A percentile compares a stretch with the other conserved stretches of the same genome.
These are phyloP conservation scores for Pediacus dermestoides DNA, from an alignment of 2,888 invertebrate species.

Conservation along the genomic window DNA sequence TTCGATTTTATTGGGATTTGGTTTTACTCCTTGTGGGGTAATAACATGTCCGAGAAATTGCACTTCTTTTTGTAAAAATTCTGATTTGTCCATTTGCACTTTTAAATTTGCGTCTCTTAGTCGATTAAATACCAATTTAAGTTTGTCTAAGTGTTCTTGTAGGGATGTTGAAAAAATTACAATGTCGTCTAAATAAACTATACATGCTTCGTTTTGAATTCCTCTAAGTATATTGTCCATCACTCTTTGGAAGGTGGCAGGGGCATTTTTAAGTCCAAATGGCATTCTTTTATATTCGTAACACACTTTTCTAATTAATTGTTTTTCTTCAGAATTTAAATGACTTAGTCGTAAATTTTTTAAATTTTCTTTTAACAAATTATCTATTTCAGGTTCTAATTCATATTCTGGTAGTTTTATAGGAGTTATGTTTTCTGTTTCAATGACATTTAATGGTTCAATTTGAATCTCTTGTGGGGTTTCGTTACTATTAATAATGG, in stretches of 20 bases:
- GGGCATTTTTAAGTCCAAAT: conserved; percentile 15
- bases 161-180: conserved; percentile 14
- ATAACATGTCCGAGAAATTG: conserved; percentile 12
- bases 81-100: conserved; percentile 18
- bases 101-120: conserved; percentile 10
- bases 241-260: conserved; percentile 17
- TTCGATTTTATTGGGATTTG: conserved; percentile 17
- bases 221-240: conserved; percentile 19
- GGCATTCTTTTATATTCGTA: conserved; percentile 5
- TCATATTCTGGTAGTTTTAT: not conserved
- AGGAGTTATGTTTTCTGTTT: not conserved
- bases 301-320: not conserved
- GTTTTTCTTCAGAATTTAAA: conserved; percentile 3
- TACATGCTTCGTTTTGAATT: conserved; percentile 16
- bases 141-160: conserved; percentile 14
- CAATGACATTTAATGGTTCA: not conserved
- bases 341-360: conserved; percentile 2
- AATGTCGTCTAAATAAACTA: conserved; percentile 6
- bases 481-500: not conserved
- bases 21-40: conserved; percentile 17
- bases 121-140: conserved; percentile 17
- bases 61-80: conserved; percentile 7
- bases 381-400: not conserved
- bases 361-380: conserved; percentile 1
- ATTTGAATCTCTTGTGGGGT: not conserved